Evolutionary conservation across 2,113 vertebrate species (phyloP).

Genomic region (Herpetotheres cachinnans): DNA sequence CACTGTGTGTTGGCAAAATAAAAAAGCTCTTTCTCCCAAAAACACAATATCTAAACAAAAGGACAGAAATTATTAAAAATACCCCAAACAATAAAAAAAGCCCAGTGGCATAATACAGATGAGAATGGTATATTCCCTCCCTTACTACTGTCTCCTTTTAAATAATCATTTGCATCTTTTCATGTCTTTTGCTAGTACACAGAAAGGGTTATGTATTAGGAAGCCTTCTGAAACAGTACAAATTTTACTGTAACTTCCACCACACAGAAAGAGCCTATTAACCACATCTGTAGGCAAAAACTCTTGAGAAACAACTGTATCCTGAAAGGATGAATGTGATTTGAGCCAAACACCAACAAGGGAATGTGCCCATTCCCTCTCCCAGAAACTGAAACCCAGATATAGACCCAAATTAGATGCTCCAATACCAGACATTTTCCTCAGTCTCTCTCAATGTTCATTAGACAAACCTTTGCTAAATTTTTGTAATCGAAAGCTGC

Average conservation of each 20-base stretch:
- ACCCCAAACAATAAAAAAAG: rapidly evolving
- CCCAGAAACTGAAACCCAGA: not conserved
- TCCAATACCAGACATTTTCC: not conserved
- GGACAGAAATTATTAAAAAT: not conserved
- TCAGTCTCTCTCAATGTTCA: not conserved
- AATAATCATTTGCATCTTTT: not conserved
- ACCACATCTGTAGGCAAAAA: not conserved
- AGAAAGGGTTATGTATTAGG: not conserved
- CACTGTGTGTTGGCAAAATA: not conserved
- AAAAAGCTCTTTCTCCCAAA: not conserved
- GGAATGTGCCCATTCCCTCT: not conserved
- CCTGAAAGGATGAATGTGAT: not conserved
- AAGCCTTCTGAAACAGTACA: not conserved
- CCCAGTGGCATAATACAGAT: not conserved
- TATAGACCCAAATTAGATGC: not conserved
- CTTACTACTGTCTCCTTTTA: not conserved
- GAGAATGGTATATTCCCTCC: not conserved
- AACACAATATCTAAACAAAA: not conserved
- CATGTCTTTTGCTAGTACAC: not conserved
- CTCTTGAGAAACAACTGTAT: not conserved
- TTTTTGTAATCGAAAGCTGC: not conserved
- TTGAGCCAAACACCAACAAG: not conserved
- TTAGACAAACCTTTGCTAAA: not conserved
- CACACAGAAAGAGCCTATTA: not conserved
- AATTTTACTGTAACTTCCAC: not conserved